These are phyloP conservation scores for Physella acuta DNA, from an alignment of 1,140 invertebrate species.

Conservation along the genomic window DNA sequence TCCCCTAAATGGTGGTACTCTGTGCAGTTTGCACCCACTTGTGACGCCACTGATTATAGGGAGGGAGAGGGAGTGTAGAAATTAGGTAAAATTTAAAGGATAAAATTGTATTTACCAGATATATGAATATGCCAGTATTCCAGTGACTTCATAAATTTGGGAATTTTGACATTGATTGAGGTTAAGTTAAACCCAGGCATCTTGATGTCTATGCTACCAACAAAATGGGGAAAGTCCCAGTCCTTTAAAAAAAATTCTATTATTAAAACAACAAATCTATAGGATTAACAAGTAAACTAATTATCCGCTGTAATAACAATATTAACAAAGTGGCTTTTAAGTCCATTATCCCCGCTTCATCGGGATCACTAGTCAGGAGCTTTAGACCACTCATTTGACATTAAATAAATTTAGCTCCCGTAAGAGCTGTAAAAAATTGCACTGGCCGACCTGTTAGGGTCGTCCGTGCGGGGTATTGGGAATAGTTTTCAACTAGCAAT, in stretches of 20 bases:
- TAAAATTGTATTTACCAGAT: conserved; percentile 54
- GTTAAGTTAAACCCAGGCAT: conserved; percentile 64
- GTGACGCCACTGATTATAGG: too few relatives aligned
- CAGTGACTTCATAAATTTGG: conserved; percentile 46
- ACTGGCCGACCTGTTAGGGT: conserved; percentile 9
- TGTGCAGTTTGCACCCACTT: too few relatives aligned
- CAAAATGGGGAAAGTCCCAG: conserved; percentile 68
- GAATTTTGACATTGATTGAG: conserved; percentile 57
- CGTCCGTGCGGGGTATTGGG: conserved; percentile 8
- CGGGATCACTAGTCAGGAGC: too few relatives aligned
- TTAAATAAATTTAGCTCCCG: conserved; percentile 9
- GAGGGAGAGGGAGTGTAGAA: too few relatives aligned
- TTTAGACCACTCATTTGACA: too few relatives aligned
- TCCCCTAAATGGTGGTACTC: too few relatives aligned
- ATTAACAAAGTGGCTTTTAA: too few relatives aligned
- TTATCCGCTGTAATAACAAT: too few relatives aligned
- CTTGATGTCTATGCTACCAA: conserved; percentile 65
- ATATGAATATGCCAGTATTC: conserved; percentile 60
- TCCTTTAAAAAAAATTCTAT: conserved; percentile 58
- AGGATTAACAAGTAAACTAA: too few relatives aligned
- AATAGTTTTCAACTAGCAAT: conserved; percentile 18
- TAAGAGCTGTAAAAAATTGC: conserved; percentile 14
- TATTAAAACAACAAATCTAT: too few relatives aligned
- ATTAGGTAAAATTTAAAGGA: too few relatives aligned
- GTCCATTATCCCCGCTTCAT: too few relatives aligned